Conservation (phyloP, 1,140 invertebrate genomes). For the Pseudomyrmex pallidus region DNA sequence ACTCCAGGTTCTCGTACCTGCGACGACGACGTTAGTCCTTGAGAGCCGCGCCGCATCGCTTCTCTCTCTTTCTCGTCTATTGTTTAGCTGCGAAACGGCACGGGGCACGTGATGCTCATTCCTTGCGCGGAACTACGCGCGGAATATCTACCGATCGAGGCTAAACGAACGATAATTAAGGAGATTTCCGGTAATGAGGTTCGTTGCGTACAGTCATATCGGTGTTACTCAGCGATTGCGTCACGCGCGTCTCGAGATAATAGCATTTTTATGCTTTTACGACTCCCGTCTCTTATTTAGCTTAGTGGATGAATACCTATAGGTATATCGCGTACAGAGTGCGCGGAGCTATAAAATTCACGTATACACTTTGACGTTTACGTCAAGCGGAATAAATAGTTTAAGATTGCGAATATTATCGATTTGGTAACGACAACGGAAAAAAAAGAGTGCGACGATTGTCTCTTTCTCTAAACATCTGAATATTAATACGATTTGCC, state of each 20-base stretch:
- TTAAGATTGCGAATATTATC: not conserved
- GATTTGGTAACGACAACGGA: not conserved
- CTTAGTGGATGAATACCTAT: not conserved
- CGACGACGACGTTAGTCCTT: slow-evolving; percentile 54
- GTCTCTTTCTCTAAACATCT: no score
- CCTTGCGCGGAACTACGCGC: slow-evolving; percentile 25
- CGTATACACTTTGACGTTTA: no score
- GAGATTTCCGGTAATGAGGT: slow-evolving; percentile 32
- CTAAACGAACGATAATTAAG: not conserved
- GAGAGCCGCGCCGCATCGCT: not conserved
- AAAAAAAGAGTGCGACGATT: not conserved
- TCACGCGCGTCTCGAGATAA: not conserved
- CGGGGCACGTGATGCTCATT: not conserved
- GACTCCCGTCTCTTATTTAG: not conserved
- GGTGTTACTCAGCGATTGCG: slow-evolving; percentile 16
- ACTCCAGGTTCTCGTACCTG: slow-evolving; percentile 69
- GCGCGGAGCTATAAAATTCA: no score
- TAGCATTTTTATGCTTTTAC: not conserved
- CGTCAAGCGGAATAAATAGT: not conserved
- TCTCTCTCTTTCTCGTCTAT: slow-evolving; percentile 46
- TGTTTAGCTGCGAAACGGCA: slow-evolving; percentile 52
- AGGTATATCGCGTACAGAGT: no score
- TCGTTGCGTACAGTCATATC: not conserved
- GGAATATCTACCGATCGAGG: slow-evolving; percentile 30
- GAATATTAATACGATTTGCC: slow-evolving; percentile 9